A percentile compares a stretch with the other conserved stretches of the same genome.
These are phyloP conservation scores for Chlamydotis undulata DNA, from an alignment of 2,113 vertebrate genomes.

Conservation along the genomic window DNA sequence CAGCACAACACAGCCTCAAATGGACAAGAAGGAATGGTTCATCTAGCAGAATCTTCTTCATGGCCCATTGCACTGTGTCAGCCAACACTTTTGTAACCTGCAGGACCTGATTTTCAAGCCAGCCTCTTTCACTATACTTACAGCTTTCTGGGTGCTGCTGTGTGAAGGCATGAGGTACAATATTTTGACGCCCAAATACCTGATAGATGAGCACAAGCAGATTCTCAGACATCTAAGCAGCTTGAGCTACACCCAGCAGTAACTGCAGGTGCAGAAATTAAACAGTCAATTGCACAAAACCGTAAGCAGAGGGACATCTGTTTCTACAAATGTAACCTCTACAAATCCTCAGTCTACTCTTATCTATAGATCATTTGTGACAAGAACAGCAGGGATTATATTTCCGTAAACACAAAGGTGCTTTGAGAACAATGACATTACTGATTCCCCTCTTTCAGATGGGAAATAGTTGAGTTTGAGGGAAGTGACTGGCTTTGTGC, in stretches of 20 bases:
- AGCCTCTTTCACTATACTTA: not conserved
- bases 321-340: not conserved
- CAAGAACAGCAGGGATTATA: not conserved
- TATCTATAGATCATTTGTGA: not conserved
- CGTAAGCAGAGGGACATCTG: not conserved
- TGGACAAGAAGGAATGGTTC: not conserved
- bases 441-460: not conserved
- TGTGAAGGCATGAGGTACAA: not conserved
- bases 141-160: not conserved
- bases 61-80: not conserved
- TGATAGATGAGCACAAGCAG: not conserved
- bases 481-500: not conserved
- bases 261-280: not conserved
- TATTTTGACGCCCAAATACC: not conserved
- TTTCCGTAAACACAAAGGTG: not conserved
- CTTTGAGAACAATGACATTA: not conserved
- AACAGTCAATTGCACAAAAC: not conserved
- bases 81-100: not conserved
- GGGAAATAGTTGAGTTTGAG: not conserved
- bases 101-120: not conserved
- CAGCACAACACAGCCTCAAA: not conserved
- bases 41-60: not conserved
- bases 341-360: not conserved
- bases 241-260: conserved; percentile 1
- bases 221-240: not conserved